These are phyloP conservation scores for Paraescarpia echinospica DNA, from an alignment of 1,140 invertebrate genomes.

Conservation along the genomic window DNA sequence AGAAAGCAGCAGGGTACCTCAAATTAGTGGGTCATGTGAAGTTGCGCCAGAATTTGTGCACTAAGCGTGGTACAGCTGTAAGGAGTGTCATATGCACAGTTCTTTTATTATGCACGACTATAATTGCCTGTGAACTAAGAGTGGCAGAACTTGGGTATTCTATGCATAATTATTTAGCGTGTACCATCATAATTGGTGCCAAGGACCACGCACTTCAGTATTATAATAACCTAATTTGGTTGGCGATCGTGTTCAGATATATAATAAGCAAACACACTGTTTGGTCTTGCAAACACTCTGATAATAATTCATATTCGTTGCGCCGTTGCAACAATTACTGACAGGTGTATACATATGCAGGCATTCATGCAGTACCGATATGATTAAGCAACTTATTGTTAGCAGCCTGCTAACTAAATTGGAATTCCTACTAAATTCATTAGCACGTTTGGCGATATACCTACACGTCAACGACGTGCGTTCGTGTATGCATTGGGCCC, in stretches of 20 bases:
- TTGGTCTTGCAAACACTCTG: neutral
- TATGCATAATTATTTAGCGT: neutral
- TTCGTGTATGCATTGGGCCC: neutral
- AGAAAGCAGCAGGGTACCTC: neutral
- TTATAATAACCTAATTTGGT: too few species aligned
- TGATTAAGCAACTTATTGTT: neutral
- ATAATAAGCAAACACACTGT: neutral
- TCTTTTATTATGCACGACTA: neutral
- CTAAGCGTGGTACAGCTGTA: neutral
- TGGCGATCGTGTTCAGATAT: neutral
- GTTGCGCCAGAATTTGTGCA: neutral
- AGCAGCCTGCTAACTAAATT: neutral
- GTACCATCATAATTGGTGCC: neutral
- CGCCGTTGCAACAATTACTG: neutral
- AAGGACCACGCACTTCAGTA: neutral
- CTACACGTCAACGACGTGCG: neutral
- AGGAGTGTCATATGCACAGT: neutral
- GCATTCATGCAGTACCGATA: neutral
- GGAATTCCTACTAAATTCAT: neutral
- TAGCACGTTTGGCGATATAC: neutral
- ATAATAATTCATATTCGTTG: neutral
- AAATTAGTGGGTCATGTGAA: neutral
- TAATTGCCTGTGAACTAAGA: too few species aligned
- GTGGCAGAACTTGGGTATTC: too few species aligned
- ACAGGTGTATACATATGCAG: neutral